Evolutionary conservation across 1,140 invertebrate species (phyloP), one percentile per base, ranked within the genome.

Genomic region (Psix sp.): DNA sequence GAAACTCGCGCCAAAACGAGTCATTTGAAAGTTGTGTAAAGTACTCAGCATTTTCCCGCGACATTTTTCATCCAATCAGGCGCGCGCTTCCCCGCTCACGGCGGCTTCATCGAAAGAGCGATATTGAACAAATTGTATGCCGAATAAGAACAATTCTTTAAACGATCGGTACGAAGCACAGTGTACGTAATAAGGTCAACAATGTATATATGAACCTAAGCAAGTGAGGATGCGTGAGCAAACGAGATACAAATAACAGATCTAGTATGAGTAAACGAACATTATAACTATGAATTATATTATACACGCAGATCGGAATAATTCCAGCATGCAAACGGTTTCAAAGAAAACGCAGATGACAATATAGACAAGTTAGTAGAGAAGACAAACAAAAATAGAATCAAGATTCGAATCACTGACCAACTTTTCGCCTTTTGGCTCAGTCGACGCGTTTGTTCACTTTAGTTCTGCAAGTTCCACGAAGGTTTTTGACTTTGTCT

Each of bases 181-280:
- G 56, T 70, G 59, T 68, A 62, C 48, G 65, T 73, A 70, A 77
- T 63, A 71, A 72, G 29, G 57, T 76, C 74, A 76, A 67, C 57
- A 73, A 49, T 79, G 77, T 79, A 77, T 71, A 77, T 79, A 79
- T 68, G 52, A 77, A 75, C 38, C 56, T 72, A 29, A 54, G 65
- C 57, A 67, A 65, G 73, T 24, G 49, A 62, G 72, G 46, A 60
- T 73, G 72, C 17, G 72, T 60, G 72, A 70, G 35, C 7, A 29
- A 45, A 40, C 2, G 7, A 39, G 35, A 26, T 35, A 40, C 11
- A 43, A 54, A 16, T 35, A 16, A 29, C 43, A 36, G 13, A 52
- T 33, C 57, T 57, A 70, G 48, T 70, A 60, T 29, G 60, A 74
- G 16, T 51, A 77, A 70, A 68, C 68, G 52, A 68, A 29, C 57